Evolutionary conservation across 2,888 invertebrate species (phyloP).

Genomic region (Agriopis leucophaearia): DNA sequence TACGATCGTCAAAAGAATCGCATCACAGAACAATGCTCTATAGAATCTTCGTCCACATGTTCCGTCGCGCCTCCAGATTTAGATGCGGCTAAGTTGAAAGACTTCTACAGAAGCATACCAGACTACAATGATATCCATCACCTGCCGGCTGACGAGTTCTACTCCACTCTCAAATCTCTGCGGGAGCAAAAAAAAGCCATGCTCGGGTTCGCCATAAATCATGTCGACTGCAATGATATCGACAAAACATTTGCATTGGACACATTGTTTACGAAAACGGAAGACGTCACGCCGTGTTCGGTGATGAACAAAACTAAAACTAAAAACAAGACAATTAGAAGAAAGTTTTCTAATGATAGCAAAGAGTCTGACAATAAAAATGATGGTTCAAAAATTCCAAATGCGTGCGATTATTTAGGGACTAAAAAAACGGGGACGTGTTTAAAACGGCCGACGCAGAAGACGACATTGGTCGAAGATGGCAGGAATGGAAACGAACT

Average conservation of each 20-base stretch:
- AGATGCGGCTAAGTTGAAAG: conserved; percentile 87
- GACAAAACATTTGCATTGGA: conserved; percentile 53
- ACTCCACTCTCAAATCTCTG: conserved; percentile 89
- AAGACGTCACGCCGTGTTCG: conserved; percentile 41
- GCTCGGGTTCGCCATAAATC: conserved; percentile 70
- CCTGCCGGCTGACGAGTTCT: conserved; percentile 91
- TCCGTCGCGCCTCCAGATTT: conserved; percentile 67
- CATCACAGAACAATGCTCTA: conserved; percentile 69
- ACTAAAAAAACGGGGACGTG: conserved; percentile 51
- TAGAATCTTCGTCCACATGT: conserved; percentile 71
- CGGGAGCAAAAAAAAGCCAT: conserved; percentile 88
- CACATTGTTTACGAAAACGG: conserved; percentile 47
- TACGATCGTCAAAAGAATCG: conserved; percentile 87
- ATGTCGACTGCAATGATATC: conserved; percentile 60
- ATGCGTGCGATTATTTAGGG: conserved; percentile 39
- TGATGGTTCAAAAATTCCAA: conserved; percentile 40
- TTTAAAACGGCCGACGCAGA: conserved; percentile 56
- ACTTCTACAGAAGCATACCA: conserved; percentile 92
- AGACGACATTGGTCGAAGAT: conserved; percentile 46
- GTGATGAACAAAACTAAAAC: conserved; percentile 46
- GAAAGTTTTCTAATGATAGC: conserved; percentile 53
- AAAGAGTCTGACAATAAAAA: conserved; percentile 47
- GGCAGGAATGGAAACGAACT: conserved; percentile 48
- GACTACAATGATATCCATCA: conserved; percentile 93
- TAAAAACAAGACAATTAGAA: conserved; percentile 45